Evolutionary conservation across 35 echinoderm and acorn worm genomes (phyloP).

Genomic region (Acanthaster planci): DNA sequence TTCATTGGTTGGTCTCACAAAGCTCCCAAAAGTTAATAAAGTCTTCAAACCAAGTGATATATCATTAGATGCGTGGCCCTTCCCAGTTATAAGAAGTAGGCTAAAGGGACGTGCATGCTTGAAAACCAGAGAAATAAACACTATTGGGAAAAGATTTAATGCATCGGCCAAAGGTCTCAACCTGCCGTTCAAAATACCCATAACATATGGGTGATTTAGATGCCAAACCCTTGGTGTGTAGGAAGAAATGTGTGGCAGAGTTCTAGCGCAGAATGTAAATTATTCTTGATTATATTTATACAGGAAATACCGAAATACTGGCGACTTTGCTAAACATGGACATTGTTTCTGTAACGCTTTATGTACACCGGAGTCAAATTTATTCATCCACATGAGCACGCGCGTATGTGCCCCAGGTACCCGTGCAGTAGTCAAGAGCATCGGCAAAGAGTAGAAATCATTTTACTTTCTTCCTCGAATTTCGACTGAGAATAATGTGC

Average conservation of each 20-base stretch:
- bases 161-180: not conserved
- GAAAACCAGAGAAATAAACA: slow-evolving; percentile 16
- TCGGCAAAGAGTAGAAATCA: too few species aligned
- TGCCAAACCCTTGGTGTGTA: not conserved
- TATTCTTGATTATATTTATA: slow-evolving; percentile 30
- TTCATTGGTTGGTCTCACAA: not conserved
- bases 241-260: not conserved
- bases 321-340: slow-evolving; percentile 19
- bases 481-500: not conserved
- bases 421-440: too few species aligned
- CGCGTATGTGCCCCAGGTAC: too few species aligned
- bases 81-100: not conserved
- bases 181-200: slow-evolving; percentile 12
- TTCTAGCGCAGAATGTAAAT: slow-evolving; percentile 14
- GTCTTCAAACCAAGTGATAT: not conserved
- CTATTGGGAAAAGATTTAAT: not conserved
- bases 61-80: not conserved
- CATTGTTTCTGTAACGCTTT: not conserved
- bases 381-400: too few species aligned
- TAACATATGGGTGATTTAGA: slow-evolving; percentile 16
- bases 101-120: not conserved
- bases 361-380: too few species aligned
- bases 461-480: too few species aligned
- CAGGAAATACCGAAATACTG: slow-evolving; percentile 16
- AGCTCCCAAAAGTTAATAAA: not conserved